phyloP scores from a whole-genome alignment of 2,113 vertebrate species.

The Megatriorchis doriae region DNA sequence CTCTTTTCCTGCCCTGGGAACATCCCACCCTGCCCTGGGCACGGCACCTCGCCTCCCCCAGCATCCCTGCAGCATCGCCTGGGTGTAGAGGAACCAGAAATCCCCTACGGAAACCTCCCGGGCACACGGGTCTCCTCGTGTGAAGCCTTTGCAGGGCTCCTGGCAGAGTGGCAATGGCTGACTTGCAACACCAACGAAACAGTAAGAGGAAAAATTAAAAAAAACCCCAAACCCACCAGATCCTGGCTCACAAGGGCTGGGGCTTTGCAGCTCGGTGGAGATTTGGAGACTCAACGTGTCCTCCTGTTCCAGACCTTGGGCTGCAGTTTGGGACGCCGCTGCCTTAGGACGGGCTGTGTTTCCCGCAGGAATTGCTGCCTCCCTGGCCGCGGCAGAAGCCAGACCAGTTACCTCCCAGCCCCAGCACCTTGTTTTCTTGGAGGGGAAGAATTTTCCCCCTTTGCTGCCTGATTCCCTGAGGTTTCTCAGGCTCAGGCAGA shows the following conservation, averaged over 20 bases:
- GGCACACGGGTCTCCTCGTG: rapidly evolving
- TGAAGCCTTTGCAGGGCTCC: rapidly evolving
- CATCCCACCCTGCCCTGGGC: neutral
- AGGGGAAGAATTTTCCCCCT: neutral
- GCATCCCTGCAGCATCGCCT: rapidly evolving
- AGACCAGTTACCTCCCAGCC: neutral
- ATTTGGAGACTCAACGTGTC: rapidly evolving
- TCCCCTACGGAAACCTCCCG: rapidly evolving
- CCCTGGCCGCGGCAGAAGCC: rapidly evolving
- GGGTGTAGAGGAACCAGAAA: neutral
- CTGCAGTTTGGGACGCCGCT: rapidly evolving
- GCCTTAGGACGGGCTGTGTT: rapidly evolving
- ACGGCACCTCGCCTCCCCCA: rapidly evolving
- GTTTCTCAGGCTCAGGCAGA: neutral
- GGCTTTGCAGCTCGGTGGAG: rapidly evolving
- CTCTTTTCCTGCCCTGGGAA: neutral
- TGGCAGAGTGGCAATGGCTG: rapidly evolving
- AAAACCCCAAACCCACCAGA: too few species aligned
- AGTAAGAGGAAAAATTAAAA: neutral
- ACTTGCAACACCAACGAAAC: rapidly evolving
- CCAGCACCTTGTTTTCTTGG: neutral
- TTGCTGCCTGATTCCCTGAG: neutral
- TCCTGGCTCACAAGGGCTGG: neutral
- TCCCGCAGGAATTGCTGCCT: rapidly evolving
- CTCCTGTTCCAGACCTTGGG: neutral